These are phyloP conservation scores for Thaleichthys pacificus DNA, from an alignment of 2,797 vertebrate genomes.

Conservation along the genomic window DNA sequence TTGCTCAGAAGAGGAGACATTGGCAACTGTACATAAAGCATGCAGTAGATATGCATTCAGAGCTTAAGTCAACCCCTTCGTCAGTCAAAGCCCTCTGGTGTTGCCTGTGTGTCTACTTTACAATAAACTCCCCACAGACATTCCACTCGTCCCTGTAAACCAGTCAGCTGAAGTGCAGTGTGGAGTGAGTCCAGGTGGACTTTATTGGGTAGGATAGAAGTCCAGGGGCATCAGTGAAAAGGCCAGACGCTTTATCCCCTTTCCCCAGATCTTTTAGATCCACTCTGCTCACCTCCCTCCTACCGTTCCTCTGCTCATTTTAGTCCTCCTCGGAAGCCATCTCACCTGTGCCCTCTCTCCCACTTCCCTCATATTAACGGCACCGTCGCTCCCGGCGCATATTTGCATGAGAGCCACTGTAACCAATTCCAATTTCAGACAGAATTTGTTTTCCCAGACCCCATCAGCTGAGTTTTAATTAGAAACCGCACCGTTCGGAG, in stretches of 20 bases:
- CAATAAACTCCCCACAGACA: background rate
- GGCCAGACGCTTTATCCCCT: background rate
- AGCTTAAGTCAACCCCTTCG: background rate
- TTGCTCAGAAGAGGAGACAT: background rate
- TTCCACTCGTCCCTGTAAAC: background rate
- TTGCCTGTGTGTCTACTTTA: background rate
- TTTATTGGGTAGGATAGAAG: background rate
- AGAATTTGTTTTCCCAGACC: constrained; percentile 49
- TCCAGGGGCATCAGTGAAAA: background rate
- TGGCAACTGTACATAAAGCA: background rate
- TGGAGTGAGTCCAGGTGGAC: background rate
- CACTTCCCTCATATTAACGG: constrained; percentile 12
- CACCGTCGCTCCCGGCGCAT: constrained; percentile 4
- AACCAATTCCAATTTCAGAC: constrained; percentile 53
- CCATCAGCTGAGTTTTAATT: constrained; percentile 50
- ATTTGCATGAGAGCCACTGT: constrained; percentile 44
- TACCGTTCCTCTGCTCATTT: background rate
- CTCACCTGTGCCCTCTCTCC: constrained; percentile 17
- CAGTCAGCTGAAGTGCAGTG: background rate
- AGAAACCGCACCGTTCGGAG: constrained; percentile 38
- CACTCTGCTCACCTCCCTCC: background rate
- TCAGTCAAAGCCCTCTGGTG: background rate
- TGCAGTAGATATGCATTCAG: background rate
- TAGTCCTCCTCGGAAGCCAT: constrained; percentile 2
- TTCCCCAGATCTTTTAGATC: background rate